A percentile compares a stretch with the other conserved stretches of the same genome.
Conservation (phyloP, 2,113 vertebrate species). For the Passer montanus region DNA sequence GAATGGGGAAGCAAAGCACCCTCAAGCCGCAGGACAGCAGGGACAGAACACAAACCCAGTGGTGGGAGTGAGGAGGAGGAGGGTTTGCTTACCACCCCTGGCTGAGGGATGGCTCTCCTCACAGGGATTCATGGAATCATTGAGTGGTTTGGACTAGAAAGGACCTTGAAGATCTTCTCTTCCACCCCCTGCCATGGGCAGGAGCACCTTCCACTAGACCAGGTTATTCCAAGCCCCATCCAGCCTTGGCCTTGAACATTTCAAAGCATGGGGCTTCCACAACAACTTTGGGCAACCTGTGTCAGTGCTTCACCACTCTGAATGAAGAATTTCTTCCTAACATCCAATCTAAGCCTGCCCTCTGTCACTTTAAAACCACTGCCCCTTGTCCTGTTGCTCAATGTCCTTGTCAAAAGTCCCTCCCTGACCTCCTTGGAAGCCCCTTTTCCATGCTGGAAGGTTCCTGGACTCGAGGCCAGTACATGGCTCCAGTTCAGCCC, state of each 20-base stretch:
- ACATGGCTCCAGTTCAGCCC: accelerated
- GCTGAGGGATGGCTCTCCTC: neutral
- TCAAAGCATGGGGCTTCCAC: neutral
- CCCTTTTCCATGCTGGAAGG: neutral
- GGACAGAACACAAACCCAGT: neutral
- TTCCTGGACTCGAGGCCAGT: accelerated
- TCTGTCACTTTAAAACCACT: neutral
- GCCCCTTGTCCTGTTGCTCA: neutral
- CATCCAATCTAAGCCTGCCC: neutral
- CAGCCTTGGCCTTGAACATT: neutral
- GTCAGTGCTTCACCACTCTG: neutral
- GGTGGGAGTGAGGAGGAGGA: neutral
- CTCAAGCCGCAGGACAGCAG: accelerated
- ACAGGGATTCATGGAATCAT: neutral
- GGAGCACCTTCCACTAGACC: neutral
- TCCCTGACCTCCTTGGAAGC: neutral
- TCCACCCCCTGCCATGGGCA: neutral
- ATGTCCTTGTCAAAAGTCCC: neutral
- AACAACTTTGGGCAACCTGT: neutral
- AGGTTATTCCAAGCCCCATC: neutral
- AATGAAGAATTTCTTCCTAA: neutral
- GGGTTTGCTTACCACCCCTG: neutral
- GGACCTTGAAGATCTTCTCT: neutral
- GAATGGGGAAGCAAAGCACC: neutral
- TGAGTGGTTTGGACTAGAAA: neutral